These are phyloP conservation scores for Ceratotherium simum DNA, from an alignment of 2,113 vertebrate genomes.

Conservation along the genomic window DNA sequence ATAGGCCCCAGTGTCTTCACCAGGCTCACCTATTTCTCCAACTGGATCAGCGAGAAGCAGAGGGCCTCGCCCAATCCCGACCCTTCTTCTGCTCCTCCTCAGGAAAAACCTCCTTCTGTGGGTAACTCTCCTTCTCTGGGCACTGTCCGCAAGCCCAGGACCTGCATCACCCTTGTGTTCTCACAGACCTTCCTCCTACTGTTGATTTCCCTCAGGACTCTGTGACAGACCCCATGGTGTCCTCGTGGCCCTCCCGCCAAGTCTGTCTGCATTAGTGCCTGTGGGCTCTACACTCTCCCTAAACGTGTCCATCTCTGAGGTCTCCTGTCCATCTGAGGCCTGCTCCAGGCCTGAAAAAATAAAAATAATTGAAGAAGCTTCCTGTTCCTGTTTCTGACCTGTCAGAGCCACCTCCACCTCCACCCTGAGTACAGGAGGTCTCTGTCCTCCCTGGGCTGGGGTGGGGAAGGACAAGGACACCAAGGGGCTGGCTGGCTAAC, in stretches of 20 bases:
- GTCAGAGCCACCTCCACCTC: accelerated
- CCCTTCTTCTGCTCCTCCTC: not conserved
- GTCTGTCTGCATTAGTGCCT: accelerated
- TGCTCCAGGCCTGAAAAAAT: not conserved
- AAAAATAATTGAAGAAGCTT: slow-evolving; percentile 8
- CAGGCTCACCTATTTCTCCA: not conserved
- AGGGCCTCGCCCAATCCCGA: accelerated
- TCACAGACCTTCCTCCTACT: not conserved
- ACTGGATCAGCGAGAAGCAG: slow-evolving; percentile 2
- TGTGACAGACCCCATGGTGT: not conserved
- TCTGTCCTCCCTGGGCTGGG: not conserved
- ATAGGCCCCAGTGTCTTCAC: slow-evolving; percentile 14
- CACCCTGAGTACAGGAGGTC: not conserved
- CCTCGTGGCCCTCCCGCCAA: not conserved
- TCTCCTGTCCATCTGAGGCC: not conserved
- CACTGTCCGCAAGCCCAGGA: accelerated
- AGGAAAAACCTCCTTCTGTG: not conserved
- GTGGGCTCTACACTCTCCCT: too few species aligned
- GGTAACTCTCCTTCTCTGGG: accelerated
- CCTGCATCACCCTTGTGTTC: not conserved
- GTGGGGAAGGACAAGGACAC: not conserved
- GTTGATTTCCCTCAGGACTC: not conserved
- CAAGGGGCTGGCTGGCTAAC: not conserved
- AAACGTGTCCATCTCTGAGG: not conserved
- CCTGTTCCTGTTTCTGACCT: not conserved